Conservation (phyloP, 2,888 invertebrate species). For the Megastigmus dorsalis region DNA sequence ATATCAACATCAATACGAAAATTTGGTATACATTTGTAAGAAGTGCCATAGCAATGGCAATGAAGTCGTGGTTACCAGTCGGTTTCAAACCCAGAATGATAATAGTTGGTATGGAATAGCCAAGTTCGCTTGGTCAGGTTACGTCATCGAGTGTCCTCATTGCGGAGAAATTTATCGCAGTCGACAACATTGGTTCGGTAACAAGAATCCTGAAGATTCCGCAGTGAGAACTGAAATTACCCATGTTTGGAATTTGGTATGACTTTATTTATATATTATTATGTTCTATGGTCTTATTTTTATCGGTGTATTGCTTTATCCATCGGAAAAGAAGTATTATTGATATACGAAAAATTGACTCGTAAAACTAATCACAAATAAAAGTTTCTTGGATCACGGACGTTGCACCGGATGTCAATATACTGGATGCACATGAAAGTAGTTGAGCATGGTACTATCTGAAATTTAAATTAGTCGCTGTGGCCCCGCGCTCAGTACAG, state of each 20-base stretch:
- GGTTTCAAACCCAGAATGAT: constrained; percentile 73
- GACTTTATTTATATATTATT: constrained; percentile 36
- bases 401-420: too few relatives aligned
- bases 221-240: constrained; percentile 78
- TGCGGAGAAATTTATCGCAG: constrained; percentile 85
- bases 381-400: too few relatives aligned
- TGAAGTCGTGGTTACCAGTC: constrained; percentile 78
- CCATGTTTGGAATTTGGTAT: constrained; percentile 78
- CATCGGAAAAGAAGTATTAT: too few relatives aligned
- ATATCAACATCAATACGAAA: constrained; percentile 86
- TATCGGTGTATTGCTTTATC: too few relatives aligned
- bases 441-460: too few relatives aligned
- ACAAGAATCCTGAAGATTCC: constrained; percentile 82
- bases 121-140: constrained; percentile 87
- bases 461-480: too few relatives aligned
- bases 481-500: too few relatives aligned
- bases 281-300: too few relatives aligned
- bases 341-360: too few relatives aligned
- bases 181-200: constrained; percentile 88
- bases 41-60: constrained; percentile 79
- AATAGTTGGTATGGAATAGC: constrained; percentile 81
- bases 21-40: constrained; percentile 81
- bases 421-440: too few relatives aligned
- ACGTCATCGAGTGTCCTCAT: constrained; percentile 84
- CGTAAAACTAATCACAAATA: too few relatives aligned